Conservation (phyloP, 2,797 vertebrate species). For the Poeciliopsis turneri region DNA sequence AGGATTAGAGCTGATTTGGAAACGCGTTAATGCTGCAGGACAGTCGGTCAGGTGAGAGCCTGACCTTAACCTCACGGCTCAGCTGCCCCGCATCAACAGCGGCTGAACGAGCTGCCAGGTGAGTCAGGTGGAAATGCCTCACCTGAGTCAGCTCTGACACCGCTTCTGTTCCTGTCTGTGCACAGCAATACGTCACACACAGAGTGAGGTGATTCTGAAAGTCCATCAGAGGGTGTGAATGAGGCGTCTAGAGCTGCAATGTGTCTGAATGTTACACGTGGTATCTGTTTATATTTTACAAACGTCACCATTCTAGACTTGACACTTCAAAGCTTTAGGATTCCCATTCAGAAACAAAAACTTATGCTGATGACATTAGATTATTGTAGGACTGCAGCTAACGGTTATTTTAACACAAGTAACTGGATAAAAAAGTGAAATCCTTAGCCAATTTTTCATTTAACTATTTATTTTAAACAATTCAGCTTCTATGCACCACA, state of each 20-base stretch:
- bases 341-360: neutral
- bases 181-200: neutral
- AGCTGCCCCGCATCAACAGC: neutral
- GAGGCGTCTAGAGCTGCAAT: too few species aligned
- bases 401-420: too few species aligned
- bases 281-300: neutral
- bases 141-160: slow-evolving; percentile 1
- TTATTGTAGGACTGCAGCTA: too few species aligned
- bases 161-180: neutral
- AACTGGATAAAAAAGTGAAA: too few species aligned
- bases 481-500: too few species aligned
- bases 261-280: neutral
- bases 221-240: neutral
- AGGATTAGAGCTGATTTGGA: slow-evolving; percentile 43
- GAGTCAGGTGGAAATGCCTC: neutral
- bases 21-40: slow-evolving; percentile 48
- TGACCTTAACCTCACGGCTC: slow-evolving; percentile 16
- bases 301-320: neutral
- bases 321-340: neutral
- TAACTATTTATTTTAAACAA: neutral
- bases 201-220: neutral
- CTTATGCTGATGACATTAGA: neutral
- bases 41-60: slow-evolving; percentile 26
- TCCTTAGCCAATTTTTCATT: neutral
- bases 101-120: slow-evolving; percentile 3